phyloP scores from a whole-genome alignment of 2,113 vertebrate species.

The Microcebus tavaratra region DNA sequence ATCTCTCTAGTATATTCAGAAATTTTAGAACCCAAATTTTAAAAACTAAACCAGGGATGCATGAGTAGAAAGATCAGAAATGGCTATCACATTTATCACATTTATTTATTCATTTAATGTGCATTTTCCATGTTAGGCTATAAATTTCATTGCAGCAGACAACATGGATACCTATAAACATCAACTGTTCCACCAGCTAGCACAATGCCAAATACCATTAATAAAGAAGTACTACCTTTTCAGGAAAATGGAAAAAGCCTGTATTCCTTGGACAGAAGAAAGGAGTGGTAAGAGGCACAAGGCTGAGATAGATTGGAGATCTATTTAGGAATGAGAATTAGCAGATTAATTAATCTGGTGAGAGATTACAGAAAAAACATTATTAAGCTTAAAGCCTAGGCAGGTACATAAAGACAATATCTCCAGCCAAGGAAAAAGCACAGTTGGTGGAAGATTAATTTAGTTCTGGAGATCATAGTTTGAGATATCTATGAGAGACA shows the following conservation, averaged over 20 bases:
- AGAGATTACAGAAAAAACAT: neutral
- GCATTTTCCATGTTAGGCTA: neutral
- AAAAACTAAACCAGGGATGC: neutral
- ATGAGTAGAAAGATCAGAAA: neutral
- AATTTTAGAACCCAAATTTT: neutral
- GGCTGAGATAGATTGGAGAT: neutral
- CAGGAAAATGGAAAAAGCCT: neutral
- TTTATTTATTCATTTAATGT: neutral
- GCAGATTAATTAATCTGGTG: neutral
- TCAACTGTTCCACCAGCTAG: neutral
- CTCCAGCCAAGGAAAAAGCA: neutral
- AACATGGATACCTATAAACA: neutral
- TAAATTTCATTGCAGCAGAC: neutral
- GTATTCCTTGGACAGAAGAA: neutral
- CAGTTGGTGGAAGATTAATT: neutral
- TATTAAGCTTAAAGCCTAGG: neutral
- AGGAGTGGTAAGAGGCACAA: fast-evolving
- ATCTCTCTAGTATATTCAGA: slow-evolving; percentile 4
- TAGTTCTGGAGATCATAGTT: neutral
- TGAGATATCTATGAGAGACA: neutral
- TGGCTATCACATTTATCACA: neutral
- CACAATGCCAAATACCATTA: neutral
- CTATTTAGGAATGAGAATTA: neutral
- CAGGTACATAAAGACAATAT: neutral
- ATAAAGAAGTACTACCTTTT: neutral